Conservation (phyloP, 2,888 invertebrate genomes). For the Athalia rosae region DNA sequence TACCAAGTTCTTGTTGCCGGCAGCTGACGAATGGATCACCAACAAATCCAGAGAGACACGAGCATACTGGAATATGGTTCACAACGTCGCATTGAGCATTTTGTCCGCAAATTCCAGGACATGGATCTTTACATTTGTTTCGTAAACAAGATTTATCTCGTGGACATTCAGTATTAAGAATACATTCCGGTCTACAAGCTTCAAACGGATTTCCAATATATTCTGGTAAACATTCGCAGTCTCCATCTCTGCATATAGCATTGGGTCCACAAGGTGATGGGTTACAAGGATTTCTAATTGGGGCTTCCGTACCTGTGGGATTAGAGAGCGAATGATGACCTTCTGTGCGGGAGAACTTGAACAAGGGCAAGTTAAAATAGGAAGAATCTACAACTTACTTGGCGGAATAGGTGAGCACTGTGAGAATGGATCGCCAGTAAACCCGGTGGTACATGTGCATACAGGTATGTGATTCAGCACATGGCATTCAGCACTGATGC, state of each 20-base stretch:
- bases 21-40: slow-evolving; percentile 74
- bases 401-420: slow-evolving; percentile 80
- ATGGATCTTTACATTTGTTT: slow-evolving; percentile 90
- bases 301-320: slow-evolving; percentile 58
- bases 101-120: slow-evolving; percentile 86
- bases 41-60: slow-evolving; percentile 72
- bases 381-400: slow-evolving; percentile 54
- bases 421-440: slow-evolving; percentile 88
- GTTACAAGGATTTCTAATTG: slow-evolving; percentile 77
- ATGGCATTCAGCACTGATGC: slow-evolving; percentile 85
- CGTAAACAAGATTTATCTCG: slow-evolving; percentile 85
- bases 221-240: slow-evolving; percentile 82
- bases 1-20: slow-evolving; percentile 59
- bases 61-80: slow-evolving; percentile 82
- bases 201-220: slow-evolving; percentile 84
- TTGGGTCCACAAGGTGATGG: slow-evolving; percentile 86
- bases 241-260: slow-evolving; percentile 82
- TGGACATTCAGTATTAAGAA: slow-evolving; percentile 86
- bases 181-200: slow-evolving; percentile 88
- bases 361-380: not conserved
- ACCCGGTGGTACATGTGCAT: slow-evolving; percentile 84
- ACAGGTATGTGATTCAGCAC: slow-evolving; percentile 88
- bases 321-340: not conserved
- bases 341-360: not conserved
- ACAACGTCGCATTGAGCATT: slow-evolving; percentile 86